phyloP scores from a whole-genome alignment of 2,888 invertebrate genomes.

The Cyclophora albipunctata region DNA sequence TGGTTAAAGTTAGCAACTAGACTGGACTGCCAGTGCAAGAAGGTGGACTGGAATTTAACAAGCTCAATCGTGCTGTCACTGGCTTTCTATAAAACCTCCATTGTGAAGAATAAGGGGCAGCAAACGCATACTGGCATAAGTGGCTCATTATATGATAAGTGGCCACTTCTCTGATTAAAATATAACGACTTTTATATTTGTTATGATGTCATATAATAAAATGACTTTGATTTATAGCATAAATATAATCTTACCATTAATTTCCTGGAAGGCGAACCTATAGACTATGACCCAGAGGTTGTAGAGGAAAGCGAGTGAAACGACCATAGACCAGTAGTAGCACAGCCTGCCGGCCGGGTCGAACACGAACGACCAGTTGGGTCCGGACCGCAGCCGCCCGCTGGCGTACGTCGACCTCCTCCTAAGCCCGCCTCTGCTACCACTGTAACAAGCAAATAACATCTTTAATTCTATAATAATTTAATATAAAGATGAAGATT shows the following conservation, averaged over 20 bases:
- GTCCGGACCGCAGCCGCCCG: conserved; percentile 79
- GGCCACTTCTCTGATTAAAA: too few species aligned
- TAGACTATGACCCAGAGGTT: conserved; percentile 99
- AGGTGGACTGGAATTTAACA: too few species aligned
- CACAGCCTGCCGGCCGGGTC: conserved; percentile 97
- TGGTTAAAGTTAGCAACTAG: too few species aligned
- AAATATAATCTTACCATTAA: conserved; percentile 80
- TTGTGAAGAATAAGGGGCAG: too few species aligned
- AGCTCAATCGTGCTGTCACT: too few species aligned
- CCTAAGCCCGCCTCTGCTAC: conserved; percentile 66
- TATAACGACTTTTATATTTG: too few species aligned
- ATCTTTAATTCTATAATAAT: not conserved
- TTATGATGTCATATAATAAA: too few species aligned
- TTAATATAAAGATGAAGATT: not conserved
- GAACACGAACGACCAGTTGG: conserved; percentile 96
- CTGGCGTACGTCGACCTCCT: conserved; percentile 77
- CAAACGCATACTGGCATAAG: too few species aligned
- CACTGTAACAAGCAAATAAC: conserved; percentile 29
- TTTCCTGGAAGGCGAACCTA: conserved; percentile 98
- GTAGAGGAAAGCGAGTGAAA: conserved; percentile 95
- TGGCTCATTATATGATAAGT: too few species aligned
- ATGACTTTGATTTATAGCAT: too few species aligned
- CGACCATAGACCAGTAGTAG: conserved; percentile 98
- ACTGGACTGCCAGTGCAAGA: too few species aligned
- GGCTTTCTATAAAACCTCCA: too few species aligned